Base-by-base conservation (phyloP, 2,113 vertebrate genomes). In the Periophthalmus modestus region DNA sequence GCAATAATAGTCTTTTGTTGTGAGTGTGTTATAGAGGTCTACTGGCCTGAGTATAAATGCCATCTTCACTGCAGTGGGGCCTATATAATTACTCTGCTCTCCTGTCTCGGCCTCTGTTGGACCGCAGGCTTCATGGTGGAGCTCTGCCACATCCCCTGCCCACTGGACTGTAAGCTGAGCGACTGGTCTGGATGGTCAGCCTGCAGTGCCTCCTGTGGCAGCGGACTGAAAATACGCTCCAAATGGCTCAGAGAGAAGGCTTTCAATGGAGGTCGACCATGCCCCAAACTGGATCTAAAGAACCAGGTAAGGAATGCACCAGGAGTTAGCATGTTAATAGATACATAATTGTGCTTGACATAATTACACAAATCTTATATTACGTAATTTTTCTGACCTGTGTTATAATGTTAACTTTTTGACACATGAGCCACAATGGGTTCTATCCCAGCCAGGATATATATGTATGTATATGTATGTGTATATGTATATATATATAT, bases 231-330 rank as follows among this genome's bases (percentile, higher is more conserved):
- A 89, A 93, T 95, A 78, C 88, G 97, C 71, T 98, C 95, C 72
- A 97, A 93, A 83, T 99, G 97, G 97, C 93, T 99, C 12, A 95
- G 97, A 71, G 96, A 99, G 84, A 99, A 99, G 82, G 95, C 98
- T 5, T 99, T 99, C 82, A 97, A 96, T 39, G 95, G 96, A 66
- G 98, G 98, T 3, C 95, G 97, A 3, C 96, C 97, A 0, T 99
- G 98, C 87, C 97, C 97, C 69, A 96, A 94, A 79, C 89, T 99
- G 85, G 97, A 99, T 89, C 93, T 97, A 74, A 99, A 95, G 92
- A 99, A 99, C 85, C 98, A 98, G 97, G 98, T 99, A 95, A 95
- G 95, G 48, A 13, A 21, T 0, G 0, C 47, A 23, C 16, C 7
- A 7, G 3, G 48, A 9, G 46, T 13, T 19, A 1, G 19, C 19